Evolutionary conservation across 2,888 invertebrate species (phyloP).

Genomic region (Drosophila ustulata): DNA sequence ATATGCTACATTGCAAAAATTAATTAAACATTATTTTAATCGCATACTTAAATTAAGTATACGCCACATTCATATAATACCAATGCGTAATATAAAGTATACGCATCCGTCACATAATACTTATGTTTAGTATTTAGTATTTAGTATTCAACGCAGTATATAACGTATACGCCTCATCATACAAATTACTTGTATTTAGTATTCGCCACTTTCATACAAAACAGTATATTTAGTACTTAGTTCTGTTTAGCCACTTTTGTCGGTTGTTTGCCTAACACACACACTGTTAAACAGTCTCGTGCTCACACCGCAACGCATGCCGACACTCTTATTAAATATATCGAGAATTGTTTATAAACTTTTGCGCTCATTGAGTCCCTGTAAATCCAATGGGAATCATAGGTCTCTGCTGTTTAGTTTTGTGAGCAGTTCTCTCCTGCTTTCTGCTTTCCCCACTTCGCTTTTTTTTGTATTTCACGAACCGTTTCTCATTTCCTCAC

Average conservation of each 20-base stretch:
- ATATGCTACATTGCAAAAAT: too few species aligned
- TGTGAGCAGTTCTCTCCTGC: constrained; percentile 37
- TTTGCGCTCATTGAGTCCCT: constrained; percentile 44
- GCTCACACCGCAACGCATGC: constrained; percentile 1
- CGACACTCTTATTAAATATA: constrained; percentile 54
- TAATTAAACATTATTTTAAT: too few species aligned
- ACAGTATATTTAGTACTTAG: neutral
- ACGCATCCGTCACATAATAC: too few species aligned
- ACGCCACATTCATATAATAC: too few species aligned
- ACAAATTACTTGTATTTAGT: too few species aligned
- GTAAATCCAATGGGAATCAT: constrained; percentile 41
- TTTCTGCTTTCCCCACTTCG: neutral
- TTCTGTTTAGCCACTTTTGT: constrained; percentile 12
- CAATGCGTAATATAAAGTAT: too few species aligned
- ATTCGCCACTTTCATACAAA: too few species aligned
- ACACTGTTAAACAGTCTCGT: constrained; percentile 1
- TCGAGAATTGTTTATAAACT: constrained; percentile 64
- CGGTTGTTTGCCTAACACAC: constrained; percentile 5
- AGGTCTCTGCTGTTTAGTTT: constrained; percentile 49
- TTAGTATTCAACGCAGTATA: neutral
- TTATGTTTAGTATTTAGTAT: too few species aligned
- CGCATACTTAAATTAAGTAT: neutral
- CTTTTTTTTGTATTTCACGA: constrained; percentile 3
- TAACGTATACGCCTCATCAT: too few species aligned
- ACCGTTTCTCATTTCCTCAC: constrained; percentile 27